Conservation (phyloP, 2,797 vertebrate genomes). For the Leptatherina wallacei region DNA sequence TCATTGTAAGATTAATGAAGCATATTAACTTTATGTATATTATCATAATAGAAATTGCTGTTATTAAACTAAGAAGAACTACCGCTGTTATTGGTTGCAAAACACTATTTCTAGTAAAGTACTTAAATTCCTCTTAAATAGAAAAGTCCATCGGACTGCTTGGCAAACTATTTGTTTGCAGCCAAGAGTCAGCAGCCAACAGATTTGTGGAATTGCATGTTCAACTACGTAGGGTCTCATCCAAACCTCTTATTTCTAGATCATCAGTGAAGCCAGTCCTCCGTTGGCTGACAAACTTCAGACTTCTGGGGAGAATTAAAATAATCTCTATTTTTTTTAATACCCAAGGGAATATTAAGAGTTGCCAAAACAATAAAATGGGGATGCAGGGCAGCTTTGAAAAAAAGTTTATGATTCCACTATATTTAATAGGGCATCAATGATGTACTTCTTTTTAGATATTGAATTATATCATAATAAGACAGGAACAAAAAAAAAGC, state of each 20-base stretch:
- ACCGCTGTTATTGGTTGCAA: background rate
- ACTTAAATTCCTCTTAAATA: constrained; percentile 5
- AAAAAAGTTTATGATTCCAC: too few relatives aligned
- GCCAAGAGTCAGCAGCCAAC: constrained; percentile 35
- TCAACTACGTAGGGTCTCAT: constrained; percentile 34
- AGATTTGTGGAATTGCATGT: constrained; percentile 31
- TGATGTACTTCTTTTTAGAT: too few relatives aligned
- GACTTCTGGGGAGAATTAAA: constrained; percentile 27
- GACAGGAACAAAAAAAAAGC: too few relatives aligned
- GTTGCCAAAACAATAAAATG: constrained; percentile 29
- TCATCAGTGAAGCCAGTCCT: constrained; percentile 22
- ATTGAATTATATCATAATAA: too few relatives aligned
- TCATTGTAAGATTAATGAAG: constrained; percentile 19
- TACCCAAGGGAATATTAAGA: constrained; percentile 14
- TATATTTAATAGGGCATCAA: too few relatives aligned
- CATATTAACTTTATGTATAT: constrained; percentile 24
- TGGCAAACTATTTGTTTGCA: constrained; percentile 42
- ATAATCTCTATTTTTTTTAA: background rate
- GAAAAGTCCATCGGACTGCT: constrained; percentile 17
- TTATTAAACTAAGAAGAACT: constrained; percentile 3
- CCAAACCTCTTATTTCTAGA: constrained; percentile 51
- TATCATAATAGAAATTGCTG: background rate
- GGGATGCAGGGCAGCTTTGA: background rate
- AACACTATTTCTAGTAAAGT: background rate
- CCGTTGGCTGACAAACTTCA: constrained; percentile 17